Base-by-base conservation (phyloP, 2,797 vertebrate species). In the Pteropus rufus region DNA sequence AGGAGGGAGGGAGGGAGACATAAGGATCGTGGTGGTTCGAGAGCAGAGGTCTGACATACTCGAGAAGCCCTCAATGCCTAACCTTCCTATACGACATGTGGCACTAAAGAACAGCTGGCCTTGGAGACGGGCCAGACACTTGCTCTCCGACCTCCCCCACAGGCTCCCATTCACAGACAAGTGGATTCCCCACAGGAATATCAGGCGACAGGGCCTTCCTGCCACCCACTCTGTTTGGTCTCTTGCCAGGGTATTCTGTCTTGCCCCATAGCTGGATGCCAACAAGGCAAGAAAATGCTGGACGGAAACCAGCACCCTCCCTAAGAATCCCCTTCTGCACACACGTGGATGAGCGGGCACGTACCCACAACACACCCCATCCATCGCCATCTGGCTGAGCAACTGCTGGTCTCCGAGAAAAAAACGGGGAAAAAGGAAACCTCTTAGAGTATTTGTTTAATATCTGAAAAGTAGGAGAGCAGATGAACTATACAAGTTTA, bases 391-490 rank as follows among this genome's bases (percentile, higher is more conserved):
- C 95, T 81, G 88, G 65, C 82, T 29, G 52, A 76, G 90, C 52
- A 52, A 96, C 62, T 60, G 87, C 96, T 76, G 77, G 62, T 75
- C 56, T 96, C 83, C 21, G 62, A 29, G 54, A 19, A n/a, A 19
- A n/a, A 54, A 69, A 58, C 36, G 21, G 2, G 18, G 18, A 12
- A 49, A 15, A 76, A 84, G 76, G 77, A 91, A 92, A 72, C 31
- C 58, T 96, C 77, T 64, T 34, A 65, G 67, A 93, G 95, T 62
- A 97, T 83, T 79, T 95, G 85, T 93, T 90, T 97, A 89, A 93
- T 97, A 95, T 95, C 95, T 94, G 82, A 89, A 92, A 93, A 84
- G 95, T 83, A 36, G 75, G 91, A 88, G 75, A 85, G 90, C 77
- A 89, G 88, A 96, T 64, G 90, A 97, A 97, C 56, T 82, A 94